Percentiles rank a stretch among this genome's conserved stretches.
Evolutionary conservation across 2,888 invertebrate species (phyloP).

Genomic region (Dynastes hyllus): DNA sequence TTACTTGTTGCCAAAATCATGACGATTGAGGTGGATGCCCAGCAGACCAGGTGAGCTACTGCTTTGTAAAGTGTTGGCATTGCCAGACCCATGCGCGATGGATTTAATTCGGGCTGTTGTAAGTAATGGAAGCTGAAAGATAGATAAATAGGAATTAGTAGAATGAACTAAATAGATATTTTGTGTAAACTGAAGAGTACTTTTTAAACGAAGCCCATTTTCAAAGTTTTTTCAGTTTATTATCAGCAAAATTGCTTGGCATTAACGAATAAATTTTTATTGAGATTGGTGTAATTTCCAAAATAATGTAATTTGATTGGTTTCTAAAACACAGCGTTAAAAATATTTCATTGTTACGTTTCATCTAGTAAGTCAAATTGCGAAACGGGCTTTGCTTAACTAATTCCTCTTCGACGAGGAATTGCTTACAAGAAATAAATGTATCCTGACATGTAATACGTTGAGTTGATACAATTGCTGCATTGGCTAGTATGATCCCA

Average conservation of each 20-base stretch:
- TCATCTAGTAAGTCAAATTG: too few relatives aligned
- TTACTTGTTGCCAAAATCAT: constrained; percentile 18
- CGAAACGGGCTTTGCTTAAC: too few relatives aligned
- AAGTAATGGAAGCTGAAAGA: constrained; percentile 33
- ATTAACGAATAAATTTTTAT: too few relatives aligned
- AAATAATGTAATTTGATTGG: too few relatives aligned
- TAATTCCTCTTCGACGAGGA: neutral
- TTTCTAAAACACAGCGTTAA: too few relatives aligned
- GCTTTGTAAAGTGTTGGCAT: constrained; percentile 5
- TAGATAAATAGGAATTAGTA: neutral
- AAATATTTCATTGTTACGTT: too few relatives aligned
- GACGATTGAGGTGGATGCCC: constrained; percentile 18
- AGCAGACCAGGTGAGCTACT: constrained; percentile 27
- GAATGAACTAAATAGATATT: neutral
- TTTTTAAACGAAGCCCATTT: too few relatives aligned
- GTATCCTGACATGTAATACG: constrained; percentile 37
- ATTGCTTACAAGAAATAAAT: constrained; percentile 34
- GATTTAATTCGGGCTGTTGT: constrained; percentile 30
- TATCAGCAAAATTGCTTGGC: too few relatives aligned
- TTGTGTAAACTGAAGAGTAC: too few relatives aligned
- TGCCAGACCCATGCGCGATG: neutral
- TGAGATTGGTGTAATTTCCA: too few relatives aligned
- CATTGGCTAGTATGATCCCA: constrained; percentile 15
- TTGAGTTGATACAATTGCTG: constrained; percentile 29
- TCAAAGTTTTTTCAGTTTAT: too few relatives aligned